Conservation (phyloP, 2,113 vertebrate genomes). For the Microtus montanus region DNA sequence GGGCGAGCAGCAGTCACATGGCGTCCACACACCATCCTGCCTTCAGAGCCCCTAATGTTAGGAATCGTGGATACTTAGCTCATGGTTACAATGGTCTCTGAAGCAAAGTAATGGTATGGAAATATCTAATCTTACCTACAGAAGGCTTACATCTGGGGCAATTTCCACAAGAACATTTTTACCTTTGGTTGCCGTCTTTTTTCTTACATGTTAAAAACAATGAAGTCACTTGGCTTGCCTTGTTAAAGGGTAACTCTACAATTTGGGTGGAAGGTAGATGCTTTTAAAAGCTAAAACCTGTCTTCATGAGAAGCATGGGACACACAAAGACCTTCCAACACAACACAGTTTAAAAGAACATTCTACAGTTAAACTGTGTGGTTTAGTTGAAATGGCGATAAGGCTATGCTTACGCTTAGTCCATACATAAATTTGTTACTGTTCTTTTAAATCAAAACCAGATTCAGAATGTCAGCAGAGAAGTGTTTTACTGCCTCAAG, state of each 20-base stretch:
- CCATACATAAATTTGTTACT: constrained; percentile 22
- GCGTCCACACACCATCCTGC: neutral
- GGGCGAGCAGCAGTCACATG: neutral
- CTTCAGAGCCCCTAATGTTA: neutral
- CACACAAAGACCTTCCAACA: neutral
- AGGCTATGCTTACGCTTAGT: constrained; percentile 17
- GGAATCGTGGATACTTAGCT: neutral
- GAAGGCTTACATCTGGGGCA: neutral
- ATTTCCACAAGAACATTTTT: neutral
- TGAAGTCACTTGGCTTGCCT: neutral
- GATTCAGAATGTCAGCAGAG: constrained; percentile 34
- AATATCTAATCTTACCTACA: neutral
- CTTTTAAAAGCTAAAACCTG: neutral
- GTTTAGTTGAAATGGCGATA: constrained; percentile 54
- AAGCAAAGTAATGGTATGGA: neutral
- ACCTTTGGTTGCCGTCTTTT: neutral
- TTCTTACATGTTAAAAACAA: neutral
- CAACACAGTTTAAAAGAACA: neutral
- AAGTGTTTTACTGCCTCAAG: constrained; percentile 20
- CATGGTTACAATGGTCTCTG: accelerated
- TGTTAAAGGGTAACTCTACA: constrained; percentile 8
- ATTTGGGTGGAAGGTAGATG: neutral
- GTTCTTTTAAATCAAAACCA: constrained; percentile 56
- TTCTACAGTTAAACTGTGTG: neutral
- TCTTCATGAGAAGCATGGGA: constrained; percentile 6